Percentiles rank a stretch among this genome's conserved stretches.
phyloP scores from a whole-genome alignment of 1,140 invertebrate species.

The Lethrus apterus region DNA sequence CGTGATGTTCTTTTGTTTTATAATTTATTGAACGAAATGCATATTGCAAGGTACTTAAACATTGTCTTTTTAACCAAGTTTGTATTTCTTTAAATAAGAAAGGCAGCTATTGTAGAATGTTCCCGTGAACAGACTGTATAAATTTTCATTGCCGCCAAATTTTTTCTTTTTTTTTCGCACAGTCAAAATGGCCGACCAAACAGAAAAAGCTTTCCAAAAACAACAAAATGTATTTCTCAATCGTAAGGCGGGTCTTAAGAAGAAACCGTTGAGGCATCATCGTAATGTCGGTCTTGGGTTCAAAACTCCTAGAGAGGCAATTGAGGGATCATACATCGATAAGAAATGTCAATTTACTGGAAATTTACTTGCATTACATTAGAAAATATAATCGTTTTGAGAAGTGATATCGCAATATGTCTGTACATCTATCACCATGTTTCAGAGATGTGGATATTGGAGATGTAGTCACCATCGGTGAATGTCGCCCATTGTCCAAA shows the following conservation, averaged over 20 bases:
- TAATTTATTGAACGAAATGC: no score
- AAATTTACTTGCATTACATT: constrained; percentile 96
- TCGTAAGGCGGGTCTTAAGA: constrained; percentile 68
- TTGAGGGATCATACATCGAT: constrained; percentile 98
- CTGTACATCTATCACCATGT: constrained; percentile 96
- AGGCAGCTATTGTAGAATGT: no score
- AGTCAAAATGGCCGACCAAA: constrained; percentile 44
- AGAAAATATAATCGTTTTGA: constrained; percentile 98
- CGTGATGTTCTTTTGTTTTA: no score
- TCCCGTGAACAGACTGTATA: no score
- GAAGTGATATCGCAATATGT: constrained; percentile 98
- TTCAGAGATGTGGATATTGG: constrained; percentile 96
- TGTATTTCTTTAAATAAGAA: no score
- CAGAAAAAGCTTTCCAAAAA: constrained; percentile 74
- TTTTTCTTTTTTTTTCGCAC: constrained; percentile 20
- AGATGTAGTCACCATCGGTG: constrained; percentile 96
- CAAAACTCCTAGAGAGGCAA: constrained; percentile 94
- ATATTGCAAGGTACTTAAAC: no score
- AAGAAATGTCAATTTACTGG: constrained; percentile 99
- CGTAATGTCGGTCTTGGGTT: constrained; percentile 94
- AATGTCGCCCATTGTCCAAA: constrained; percentile 97
- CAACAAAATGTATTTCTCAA: constrained; percentile 92
- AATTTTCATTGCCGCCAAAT: no score
- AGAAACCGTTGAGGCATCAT: constrained; percentile 72
- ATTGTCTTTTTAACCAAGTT: no score